Conservation (phyloP, 2,113 vertebrate genomes). For the Pangasianodon hypophthalmus region DNA sequence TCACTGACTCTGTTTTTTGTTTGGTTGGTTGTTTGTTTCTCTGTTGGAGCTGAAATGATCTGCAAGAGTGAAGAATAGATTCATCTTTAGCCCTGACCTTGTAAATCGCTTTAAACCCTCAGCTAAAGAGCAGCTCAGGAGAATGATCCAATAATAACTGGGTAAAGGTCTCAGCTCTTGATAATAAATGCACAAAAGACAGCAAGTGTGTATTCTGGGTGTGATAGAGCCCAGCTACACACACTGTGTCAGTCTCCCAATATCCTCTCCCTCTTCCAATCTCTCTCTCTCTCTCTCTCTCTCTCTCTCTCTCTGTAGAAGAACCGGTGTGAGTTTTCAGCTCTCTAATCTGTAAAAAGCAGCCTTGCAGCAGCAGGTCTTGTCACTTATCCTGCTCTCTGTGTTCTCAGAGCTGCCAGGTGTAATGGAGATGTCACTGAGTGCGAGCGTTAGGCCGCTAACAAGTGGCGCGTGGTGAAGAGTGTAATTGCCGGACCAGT, state of each 20-base stretch:
- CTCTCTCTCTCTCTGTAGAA: constrained; percentile 17
- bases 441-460: constrained; percentile 30
- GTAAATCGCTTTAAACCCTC: constrained; percentile 39
- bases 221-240: constrained; percentile 16
- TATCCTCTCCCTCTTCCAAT: background rate
- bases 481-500: constrained; percentile 36
- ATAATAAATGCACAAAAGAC: constrained; percentile 40
- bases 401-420: constrained; percentile 27
- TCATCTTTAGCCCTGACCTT: constrained; percentile 28
- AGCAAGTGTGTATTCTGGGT: constrained; percentile 30
- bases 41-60: constrained; percentile 3
- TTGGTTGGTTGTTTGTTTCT: background rate
- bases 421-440: constrained; percentile 50
- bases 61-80: constrained; percentile 14
- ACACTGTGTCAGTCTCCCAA: background rate
- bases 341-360: constrained; percentile 32
- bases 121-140: constrained; percentile 41
- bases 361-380: constrained; percentile 12
- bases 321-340: background rate
- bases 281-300: constrained; percentile 24
- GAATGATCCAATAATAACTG: constrained; percentile 54
- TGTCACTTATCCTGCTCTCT: constrained; percentile 23
- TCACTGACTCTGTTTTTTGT: background rate
- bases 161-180: constrained; percentile 43
- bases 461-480: constrained; percentile 21